Percentiles rank a stretch among this genome's conserved stretches.
phyloP scores from a whole-genome alignment of 2,113 vertebrate genomes.

The Odocoileus hemionus region DNA sequence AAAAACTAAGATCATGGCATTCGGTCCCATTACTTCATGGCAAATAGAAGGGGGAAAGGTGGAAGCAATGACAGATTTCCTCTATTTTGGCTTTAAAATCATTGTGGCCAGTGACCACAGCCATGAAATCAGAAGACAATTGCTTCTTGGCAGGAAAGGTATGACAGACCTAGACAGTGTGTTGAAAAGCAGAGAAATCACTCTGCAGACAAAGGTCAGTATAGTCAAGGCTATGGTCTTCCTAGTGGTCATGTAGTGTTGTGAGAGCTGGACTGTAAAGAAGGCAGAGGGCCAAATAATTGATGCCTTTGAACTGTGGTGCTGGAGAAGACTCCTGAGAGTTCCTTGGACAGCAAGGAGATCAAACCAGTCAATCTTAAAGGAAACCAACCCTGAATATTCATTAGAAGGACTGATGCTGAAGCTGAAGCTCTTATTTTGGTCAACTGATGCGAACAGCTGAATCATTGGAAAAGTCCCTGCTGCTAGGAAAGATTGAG shows the following conservation, averaged over 20 bases:
- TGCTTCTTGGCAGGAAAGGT: neutral
- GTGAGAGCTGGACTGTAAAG: neutral
- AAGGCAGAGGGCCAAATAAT: neutral
- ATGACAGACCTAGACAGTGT: neutral
- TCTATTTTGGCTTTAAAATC: neutral
- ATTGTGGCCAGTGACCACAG: neutral
- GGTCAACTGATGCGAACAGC: neutral
- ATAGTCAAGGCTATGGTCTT: neutral
- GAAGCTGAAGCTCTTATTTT: neutral
- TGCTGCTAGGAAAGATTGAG: neutral
- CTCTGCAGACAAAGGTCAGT: neutral
- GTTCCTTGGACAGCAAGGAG: neutral
- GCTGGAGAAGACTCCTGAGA: neutral
- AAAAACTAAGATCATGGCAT: neutral
- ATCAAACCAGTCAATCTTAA: neutral
- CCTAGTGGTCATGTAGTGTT: neutral
- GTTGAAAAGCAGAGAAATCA: neutral
- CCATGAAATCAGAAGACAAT: neutral
- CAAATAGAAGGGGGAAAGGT: neutral
- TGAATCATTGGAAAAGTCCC: neutral
- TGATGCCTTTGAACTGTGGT: neutral
- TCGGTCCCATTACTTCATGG: neutral
- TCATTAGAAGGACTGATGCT: neutral
- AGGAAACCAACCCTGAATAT: neutral
- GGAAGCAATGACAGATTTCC: neutral